Evolutionary conservation across 2,113 vertebrate genomes (phyloP), one percentile per base, ranked within the genome.

Genomic region (Sebastes schlegelii): DNA sequence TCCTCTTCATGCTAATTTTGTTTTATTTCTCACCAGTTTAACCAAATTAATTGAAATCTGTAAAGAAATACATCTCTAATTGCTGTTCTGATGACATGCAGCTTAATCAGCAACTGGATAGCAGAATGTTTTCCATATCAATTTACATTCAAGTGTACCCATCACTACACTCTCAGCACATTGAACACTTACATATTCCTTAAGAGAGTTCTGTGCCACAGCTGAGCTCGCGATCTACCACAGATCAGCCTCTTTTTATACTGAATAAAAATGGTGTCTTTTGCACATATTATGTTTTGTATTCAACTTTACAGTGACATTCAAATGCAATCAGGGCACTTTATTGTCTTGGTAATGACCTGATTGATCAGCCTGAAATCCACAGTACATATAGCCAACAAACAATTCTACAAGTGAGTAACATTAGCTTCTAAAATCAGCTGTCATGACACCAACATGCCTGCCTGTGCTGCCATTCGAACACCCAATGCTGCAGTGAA

Each of bases 401-500:
- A 26, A 26, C 26, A 26, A 26, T 26, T 26, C 26, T 26, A 26
- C 26, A 26, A 26, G 26, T 26, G 26, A 26, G 26, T 26, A 26
- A 26, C 26, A 26, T 26, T 26, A 26, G 26, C 26, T 26, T 26
- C 26, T 26, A 26, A 26, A 26, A 26, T 26, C 26, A 26, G 26
- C 26, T 26, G 26, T 26, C 26, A 26, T 26, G 26, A 26, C 26
- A 26, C 2, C 2, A 26, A 26, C 26, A 26, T 26, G 26, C 26
- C 26, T 26, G 26, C 26, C 26, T 26, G 26, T 26, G 26, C 26
- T 0, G 26, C 26, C 49, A 42, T 23, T 66, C 2, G 26, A 71
- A n/a, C 21, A 72, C 49, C 49, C 46, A 72, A 80, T 21, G 49
- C 68, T 58, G 54, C 13, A 60, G 42, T 46, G 55, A 5, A 26